Evolutionary conservation across 2,113 vertebrate species (phyloP).

Genomic region (Cyanoderma ruficeps): DNA sequence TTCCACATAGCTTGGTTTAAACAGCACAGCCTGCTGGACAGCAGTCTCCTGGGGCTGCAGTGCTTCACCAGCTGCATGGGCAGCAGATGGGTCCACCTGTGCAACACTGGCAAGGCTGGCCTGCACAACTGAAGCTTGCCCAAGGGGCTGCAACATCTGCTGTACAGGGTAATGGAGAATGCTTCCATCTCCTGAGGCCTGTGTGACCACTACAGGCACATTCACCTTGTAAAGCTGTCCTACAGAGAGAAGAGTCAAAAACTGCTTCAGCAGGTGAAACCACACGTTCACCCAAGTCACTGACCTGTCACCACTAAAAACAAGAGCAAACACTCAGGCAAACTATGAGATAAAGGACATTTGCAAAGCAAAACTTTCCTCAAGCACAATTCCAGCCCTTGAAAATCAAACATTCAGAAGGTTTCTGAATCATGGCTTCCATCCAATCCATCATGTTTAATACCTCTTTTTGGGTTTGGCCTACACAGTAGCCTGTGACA

Average conservation of each 20-base stretch:
- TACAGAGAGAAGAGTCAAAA: constrained; percentile 47
- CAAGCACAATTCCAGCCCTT: background rate
- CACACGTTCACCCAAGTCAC: background rate
- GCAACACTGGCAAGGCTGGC: background rate
- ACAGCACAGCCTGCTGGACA: background rate
- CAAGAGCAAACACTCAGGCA: background rate
- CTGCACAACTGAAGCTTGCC: constrained; percentile 59
- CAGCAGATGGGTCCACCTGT: constrained; percentile 27
- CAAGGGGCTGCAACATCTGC: constrained; percentile 70
- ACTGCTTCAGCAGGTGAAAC: background rate
- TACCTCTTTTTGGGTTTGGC: background rate
- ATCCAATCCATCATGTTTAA: background rate
- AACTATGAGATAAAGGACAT: background rate
- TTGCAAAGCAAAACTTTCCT: background rate
- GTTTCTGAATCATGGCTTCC: background rate
- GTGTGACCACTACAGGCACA: constrained; percentile 90
- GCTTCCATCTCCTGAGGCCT: constrained; percentile 74
- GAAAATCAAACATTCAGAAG: background rate
- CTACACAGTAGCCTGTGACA: background rate
- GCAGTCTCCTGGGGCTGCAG: constrained; percentile 12
- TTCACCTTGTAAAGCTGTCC: constrained; percentile 94
- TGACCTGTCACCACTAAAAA: background rate
- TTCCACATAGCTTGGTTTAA: background rate
- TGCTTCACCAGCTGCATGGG: constrained; percentile 34
- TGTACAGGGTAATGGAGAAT: constrained; percentile 70